phyloP scores from a whole-genome alignment of 2,888 invertebrate genomes.

The Heliothis peltigera region DNA sequence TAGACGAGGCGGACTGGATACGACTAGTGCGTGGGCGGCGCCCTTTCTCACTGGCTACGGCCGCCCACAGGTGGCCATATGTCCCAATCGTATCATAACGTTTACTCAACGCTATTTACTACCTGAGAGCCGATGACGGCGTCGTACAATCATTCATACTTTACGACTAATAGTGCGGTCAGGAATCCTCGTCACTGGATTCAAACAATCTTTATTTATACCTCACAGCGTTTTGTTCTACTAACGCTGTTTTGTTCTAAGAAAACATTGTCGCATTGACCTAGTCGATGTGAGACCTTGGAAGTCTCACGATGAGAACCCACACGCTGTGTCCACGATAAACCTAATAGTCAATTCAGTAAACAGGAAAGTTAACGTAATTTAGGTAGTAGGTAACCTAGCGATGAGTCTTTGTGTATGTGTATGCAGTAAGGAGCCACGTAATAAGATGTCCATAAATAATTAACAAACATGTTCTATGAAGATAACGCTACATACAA shows the following conservation, averaged over 20 bases:
- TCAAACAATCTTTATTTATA: conserved; percentile 56
- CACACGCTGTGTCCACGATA: background rate
- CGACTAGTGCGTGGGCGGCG: conserved; percentile 80
- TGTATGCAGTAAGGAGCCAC: conserved; percentile 15
- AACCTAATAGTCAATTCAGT: conserved; percentile 1
- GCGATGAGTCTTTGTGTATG: conserved; percentile 11
- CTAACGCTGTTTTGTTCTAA: conserved; percentile 10
- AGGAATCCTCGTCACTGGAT: conserved; percentile 34
- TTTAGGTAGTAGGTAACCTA: background rate
- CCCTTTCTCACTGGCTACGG: conserved; percentile 77
- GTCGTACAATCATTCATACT: conserved; percentile 57
- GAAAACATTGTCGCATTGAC: conserved; percentile 20
- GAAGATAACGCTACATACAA: too few species aligned
- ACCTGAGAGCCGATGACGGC: conserved; percentile 54
- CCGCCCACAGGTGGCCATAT: conserved; percentile 78
- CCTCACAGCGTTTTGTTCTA: conserved; percentile 12
- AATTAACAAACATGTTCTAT: too few species aligned
- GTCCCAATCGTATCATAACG: conserved; percentile 59
- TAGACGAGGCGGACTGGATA: conserved; percentile 62
- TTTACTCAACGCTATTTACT: conserved; percentile 56
- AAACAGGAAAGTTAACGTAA: background rate
- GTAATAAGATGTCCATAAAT: background rate
- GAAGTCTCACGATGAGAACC: conserved; percentile 19
- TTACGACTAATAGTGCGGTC: conserved; percentile 54
- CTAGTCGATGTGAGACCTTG: conserved; percentile 37